phyloP scores from a whole-genome alignment of 2,113 vertebrate genomes.

The Sinocyclocheilus rhinocerous region DNA sequence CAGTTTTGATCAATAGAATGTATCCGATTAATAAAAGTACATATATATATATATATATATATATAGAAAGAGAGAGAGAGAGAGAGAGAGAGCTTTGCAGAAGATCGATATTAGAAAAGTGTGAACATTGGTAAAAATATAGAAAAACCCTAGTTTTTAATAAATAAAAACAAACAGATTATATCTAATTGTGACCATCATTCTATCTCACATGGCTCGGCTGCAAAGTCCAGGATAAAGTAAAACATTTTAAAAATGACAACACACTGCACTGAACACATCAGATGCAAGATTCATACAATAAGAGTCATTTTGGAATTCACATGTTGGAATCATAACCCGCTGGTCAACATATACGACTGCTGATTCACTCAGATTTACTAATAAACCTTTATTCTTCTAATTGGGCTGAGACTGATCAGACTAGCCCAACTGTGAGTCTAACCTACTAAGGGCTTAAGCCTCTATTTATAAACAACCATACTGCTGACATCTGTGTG shows the following conservation, averaged over 20 bases:
- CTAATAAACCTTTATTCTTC: not conserved
- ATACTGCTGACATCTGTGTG: constrained; percentile 24
- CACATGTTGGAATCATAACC: not conserved
- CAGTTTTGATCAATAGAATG: too few species aligned
- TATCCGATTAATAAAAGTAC: too few species aligned
- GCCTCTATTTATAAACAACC: constrained; percentile 22
- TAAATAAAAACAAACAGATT: not conserved
- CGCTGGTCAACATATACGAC: not conserved
- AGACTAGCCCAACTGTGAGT: constrained; percentile 1
- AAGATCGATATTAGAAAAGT: too few species aligned
- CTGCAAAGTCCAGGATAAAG: not conserved
- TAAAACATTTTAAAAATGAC: not conserved
- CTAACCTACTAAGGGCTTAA: constrained; percentile 4
- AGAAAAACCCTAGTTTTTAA: too few species aligned
- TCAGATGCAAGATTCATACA: not conserved
- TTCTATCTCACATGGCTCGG: not conserved
- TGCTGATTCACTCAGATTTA: constrained; percentile 13
- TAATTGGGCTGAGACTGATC: not conserved
- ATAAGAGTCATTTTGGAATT: not conserved
- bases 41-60: too few species aligned
- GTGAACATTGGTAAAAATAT: too few species aligned
- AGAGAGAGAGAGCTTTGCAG: too few species aligned
- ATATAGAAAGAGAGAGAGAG: too few species aligned
- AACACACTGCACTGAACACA: not conserved
- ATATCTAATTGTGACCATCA: not conserved